Conservation (phyloP, 64 coral and sea anemone species). For the Actinia tenebrosa region DNA sequence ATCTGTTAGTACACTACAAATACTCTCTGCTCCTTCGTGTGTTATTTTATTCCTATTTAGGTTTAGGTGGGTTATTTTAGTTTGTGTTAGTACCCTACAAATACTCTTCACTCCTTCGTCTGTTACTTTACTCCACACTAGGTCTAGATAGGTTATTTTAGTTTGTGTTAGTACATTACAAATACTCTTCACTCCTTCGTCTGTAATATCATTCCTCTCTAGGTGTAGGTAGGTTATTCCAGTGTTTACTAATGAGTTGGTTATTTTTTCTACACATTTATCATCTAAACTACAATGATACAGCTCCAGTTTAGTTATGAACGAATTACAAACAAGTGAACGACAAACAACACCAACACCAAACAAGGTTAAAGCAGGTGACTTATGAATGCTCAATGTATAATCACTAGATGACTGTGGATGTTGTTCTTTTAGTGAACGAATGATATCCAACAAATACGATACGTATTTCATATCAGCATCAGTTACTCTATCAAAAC, state of each 20-base stretch:
- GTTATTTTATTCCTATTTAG: too few relatives aligned
- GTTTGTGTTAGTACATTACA: too few relatives aligned
- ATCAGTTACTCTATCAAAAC: neutral
- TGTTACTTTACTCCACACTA: neutral
- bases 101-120: neutral
- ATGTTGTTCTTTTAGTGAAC: neutral
- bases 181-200: neutral
- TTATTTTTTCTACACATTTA: neutral
- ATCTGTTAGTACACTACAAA: too few relatives aligned
- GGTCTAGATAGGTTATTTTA: neutral
- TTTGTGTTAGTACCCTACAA: too few relatives aligned
- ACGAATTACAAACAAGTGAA: neutral
- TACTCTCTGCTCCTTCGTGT: too few relatives aligned
- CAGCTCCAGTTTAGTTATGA: neutral
- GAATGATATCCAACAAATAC: neutral
- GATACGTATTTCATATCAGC: neutral
- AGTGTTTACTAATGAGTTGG: neutral
- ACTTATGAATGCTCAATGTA: neutral
- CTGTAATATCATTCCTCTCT: neutral
- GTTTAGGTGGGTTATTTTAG: too few relatives aligned
- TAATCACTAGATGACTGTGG: neutral
- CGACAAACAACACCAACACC: neutral
- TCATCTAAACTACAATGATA: neutral
- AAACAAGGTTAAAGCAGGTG: neutral
- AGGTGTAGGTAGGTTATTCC: neutral